These are phyloP conservation scores for Falco columbarius DNA, from an alignment of 2,797 vertebrate species.

Conservation along the genomic window DNA sequence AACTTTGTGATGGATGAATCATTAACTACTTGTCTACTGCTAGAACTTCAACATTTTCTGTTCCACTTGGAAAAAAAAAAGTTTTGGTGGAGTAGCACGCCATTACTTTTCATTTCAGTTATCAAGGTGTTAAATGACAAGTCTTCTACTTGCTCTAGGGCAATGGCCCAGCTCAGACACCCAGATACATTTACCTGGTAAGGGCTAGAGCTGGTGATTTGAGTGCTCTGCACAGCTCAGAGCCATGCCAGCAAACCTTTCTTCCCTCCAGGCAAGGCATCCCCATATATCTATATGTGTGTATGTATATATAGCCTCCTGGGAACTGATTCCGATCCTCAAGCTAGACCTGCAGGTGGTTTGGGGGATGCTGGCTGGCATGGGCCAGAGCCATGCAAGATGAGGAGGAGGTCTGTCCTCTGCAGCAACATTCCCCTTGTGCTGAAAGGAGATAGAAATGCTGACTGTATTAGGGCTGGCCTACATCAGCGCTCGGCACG, in stretches of 20 bases:
- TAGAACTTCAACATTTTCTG: not conserved
- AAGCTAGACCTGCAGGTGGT: fast-evolving
- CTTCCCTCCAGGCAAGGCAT: not conserved
- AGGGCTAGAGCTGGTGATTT: not conserved
- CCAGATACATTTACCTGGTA: not conserved
- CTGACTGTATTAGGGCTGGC: not conserved
- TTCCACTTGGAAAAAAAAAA: not conserved
- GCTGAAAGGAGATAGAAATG: not conserved
- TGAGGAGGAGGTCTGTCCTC: not conserved
- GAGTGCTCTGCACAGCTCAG: not conserved
- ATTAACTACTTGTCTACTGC: not conserved
- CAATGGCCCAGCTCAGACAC: not conserved
- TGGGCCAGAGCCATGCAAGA: not conserved
- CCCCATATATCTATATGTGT: not conserved
- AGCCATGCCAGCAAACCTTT: not conserved
- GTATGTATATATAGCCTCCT: not conserved
- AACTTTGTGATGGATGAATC: not conserved
- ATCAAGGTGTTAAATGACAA: not conserved
- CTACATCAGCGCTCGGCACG: not conserved
- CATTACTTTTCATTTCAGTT: not conserved
- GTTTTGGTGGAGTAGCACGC: not conserved
- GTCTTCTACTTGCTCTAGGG: not conserved
- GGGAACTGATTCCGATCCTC: not conserved
- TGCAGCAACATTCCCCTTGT: not conserved
- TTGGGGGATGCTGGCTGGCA: not conserved